Conservation (phyloP, 2,888 invertebrate species). For the Patella depressa region DNA sequence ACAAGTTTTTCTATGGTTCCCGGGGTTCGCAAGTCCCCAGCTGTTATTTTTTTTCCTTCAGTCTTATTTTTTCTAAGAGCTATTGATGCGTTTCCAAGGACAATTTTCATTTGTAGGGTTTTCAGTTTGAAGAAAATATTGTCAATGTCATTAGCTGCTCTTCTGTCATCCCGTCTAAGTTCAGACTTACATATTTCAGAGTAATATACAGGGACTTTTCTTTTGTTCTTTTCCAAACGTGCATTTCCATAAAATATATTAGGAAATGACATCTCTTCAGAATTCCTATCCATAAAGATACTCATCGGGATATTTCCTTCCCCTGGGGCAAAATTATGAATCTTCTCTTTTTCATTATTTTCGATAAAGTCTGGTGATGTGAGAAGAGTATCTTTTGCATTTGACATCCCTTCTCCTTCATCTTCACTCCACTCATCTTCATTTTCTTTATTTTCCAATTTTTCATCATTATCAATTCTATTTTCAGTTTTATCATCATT, state of each 20-base stretch:
- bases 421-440: neutral
- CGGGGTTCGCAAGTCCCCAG: neutral
- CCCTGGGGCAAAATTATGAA: neutral
- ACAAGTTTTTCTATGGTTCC: neutral
- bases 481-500: neutral
- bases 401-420: neutral
- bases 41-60: neutral
- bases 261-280: neutral
- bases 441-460: neutral
- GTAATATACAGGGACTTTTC: neutral
- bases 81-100: neutral
- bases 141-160: neutral
- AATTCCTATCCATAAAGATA: neutral
- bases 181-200: neutral
- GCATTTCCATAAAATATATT: constrained; percentile 3
- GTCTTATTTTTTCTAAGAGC: constrained; percentile 1
- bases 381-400: neutral
- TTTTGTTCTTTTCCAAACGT: neutral
- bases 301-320: constrained; percentile 6
- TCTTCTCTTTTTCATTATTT: constrained; percentile 8
- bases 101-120: neutral
- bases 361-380: neutral
- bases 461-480: neutral
- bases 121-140: neutral
- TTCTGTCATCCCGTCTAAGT: neutral